Conservation (phyloP, 37 sponge, comb jelly and placozoan genomes). For the Beroe ovata region DNA sequence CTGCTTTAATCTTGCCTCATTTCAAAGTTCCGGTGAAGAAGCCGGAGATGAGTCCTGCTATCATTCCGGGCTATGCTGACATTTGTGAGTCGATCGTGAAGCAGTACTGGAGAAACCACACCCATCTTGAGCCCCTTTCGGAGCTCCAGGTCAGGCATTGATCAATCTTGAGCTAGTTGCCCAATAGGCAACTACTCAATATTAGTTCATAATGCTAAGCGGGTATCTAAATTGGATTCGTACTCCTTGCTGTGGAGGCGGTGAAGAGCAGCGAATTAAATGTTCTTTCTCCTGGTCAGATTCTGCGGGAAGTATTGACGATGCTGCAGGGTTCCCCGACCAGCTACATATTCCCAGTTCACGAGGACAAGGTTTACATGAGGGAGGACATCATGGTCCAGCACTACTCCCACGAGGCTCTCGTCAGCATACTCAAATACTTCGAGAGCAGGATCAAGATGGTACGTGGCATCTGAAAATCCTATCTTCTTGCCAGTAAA, state of each 20-base stretch:
- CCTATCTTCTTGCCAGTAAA: no score
- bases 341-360: constrained; percentile 41
- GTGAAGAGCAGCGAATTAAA: no score
- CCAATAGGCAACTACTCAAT: no score
- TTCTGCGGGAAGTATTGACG: constrained; percentile 38
- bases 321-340: constrained; percentile 57
- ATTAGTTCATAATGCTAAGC: no score
- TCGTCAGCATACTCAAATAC: constrained; percentile 10
- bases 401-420: constrained; percentile 52
- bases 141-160: constrained; percentile 50
- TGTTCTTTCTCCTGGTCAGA: constrained; percentile 32
- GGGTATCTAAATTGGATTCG: no score
- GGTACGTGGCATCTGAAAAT: no score
- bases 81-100: constrained; percentile 19
- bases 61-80: constrained; percentile 7
- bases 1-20: no score
- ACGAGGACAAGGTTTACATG: constrained; percentile 20
- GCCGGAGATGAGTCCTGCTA: constrained; percentile 27
- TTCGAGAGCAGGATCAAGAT: constrained; percentile 15
- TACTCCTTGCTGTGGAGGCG: no score
- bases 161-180: no score
- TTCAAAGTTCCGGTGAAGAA: constrained; percentile 15
- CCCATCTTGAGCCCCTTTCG: constrained; percentile 1
- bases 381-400: constrained; percentile 6
- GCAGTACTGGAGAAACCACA: constrained; percentile 53